phyloP scores from a whole-genome alignment of 2,113 vertebrate genomes.

The Crocuta crocuta region DNA sequence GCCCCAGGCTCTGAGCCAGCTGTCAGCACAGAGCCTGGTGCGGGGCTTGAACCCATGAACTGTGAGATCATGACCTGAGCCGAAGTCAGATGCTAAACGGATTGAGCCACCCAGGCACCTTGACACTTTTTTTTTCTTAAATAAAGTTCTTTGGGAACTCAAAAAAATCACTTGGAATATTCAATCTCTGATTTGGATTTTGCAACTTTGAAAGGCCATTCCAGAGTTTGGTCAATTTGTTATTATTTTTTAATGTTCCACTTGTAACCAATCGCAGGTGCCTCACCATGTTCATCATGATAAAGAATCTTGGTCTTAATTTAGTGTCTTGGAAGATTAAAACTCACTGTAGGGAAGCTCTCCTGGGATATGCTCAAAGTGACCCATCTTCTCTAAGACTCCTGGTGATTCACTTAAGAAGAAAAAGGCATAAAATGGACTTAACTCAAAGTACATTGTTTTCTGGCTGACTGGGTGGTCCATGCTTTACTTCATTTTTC shows the following conservation, averaged over 20 bases:
- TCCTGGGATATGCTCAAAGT: background rate
- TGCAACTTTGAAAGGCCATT: background rate
- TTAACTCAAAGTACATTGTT: background rate
- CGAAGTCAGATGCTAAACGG: too few species aligned
- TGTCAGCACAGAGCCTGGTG: too few species aligned
- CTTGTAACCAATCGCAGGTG: background rate
- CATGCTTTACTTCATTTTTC: constrained; percentile 6
- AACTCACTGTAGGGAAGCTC: background rate
- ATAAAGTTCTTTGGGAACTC: constrained; percentile 5
- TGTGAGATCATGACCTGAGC: too few species aligned
- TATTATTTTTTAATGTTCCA: background rate
- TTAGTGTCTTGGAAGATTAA: constrained; percentile 1
- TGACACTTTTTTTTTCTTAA: background rate
- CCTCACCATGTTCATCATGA: background rate
- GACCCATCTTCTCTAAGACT: background rate
- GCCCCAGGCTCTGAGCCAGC: too few species aligned
- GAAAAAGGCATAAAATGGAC: background rate
- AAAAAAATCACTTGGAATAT: constrained; percentile 6
- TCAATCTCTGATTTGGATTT: background rate
- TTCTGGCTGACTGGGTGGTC: background rate
- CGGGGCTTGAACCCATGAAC: too few species aligned
- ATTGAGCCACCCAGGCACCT: too few species aligned
- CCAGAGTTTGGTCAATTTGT: background rate
- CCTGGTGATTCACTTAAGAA: background rate
- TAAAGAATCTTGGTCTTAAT: constrained; percentile 25